A percentile compares a stretch with the other conserved stretches of the same genome.
Conservation (phyloP, 2,113 vertebrate species). For the Clarias batrachus region DNA sequence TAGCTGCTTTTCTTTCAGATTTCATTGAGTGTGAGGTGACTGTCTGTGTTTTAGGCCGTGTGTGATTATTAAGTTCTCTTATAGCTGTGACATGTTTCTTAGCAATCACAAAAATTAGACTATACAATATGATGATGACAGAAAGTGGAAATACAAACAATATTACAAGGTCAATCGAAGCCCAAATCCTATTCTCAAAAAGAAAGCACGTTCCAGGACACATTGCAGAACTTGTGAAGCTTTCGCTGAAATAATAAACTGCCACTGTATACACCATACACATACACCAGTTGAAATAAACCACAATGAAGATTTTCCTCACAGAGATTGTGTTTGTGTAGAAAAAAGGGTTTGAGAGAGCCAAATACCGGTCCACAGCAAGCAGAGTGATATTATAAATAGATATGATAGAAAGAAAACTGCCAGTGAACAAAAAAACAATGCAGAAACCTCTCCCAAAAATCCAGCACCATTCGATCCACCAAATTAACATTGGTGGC, state of each 20-base stretch:
- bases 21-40: no score
- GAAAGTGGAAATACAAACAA: no score
- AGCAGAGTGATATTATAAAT: neutral
- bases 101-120: no score
- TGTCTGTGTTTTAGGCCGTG: no score
- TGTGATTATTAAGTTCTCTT: no score
- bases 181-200: neutral
- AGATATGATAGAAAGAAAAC: neutral
- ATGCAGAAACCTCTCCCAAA: slow-evolving; percentile 3
- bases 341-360: slow-evolving; percentile 36
- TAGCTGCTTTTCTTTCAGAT: no score
- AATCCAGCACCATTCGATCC: slow-evolving; percentile 45
- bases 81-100: no score
- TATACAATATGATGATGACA: no score
- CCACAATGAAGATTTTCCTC: no score
- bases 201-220: slow-evolving; percentile 15
- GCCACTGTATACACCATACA: slow-evolving; percentile 8
- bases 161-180: no score
- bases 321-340: slow-evolving; percentile 7
- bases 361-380: neutral
- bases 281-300: neutral
- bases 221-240: slow-evolving; percentile 47
- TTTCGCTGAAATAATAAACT: slow-evolving; percentile 28
- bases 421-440: neutral
- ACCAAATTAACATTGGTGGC: no score